Evolutionary conservation across 2,113 vertebrate genomes (phyloP).

Genomic region (Nibea albiflora): DNA sequence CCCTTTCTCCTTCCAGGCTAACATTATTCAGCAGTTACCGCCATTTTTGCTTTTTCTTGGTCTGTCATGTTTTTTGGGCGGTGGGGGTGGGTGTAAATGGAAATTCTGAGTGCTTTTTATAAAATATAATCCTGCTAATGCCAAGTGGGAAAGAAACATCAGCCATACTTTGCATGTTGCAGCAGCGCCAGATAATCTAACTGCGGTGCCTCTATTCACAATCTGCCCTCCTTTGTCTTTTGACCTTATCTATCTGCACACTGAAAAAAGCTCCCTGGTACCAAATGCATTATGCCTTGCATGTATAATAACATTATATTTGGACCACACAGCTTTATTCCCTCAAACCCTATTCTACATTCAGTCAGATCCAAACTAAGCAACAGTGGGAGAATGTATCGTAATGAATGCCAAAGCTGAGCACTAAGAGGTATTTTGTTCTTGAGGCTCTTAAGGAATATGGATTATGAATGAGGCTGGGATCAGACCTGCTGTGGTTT

Average conservation of each 20-base stretch:
- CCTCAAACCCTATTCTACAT: constrained; percentile 16
- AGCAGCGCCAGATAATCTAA: background rate
- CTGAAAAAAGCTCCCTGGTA: constrained; percentile 32
- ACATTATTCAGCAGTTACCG: background rate
- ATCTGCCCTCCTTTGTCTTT: constrained; percentile 23
- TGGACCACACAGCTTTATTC: constrained; percentile 39
- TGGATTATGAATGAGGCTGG: constrained; percentile 78
- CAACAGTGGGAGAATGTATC: constrained; percentile 56
- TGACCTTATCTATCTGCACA: constrained; percentile 33
- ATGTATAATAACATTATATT: constrained; percentile 50
- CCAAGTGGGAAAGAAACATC: background rate
- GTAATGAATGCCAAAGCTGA: constrained; percentile 74
- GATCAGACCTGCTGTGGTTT: constrained; percentile 79
- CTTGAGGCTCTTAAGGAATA: constrained; percentile 74
- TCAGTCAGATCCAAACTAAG: constrained; percentile 45
- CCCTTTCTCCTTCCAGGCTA: background rate
- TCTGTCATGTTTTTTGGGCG: background rate
- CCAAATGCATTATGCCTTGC: constrained; percentile 28
- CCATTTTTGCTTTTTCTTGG: background rate
- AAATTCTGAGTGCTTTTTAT: background rate
- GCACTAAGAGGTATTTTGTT: constrained; percentile 74
- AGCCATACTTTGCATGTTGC: constrained; percentile 9
- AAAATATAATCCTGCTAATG: background rate
- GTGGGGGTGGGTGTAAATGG: background rate
- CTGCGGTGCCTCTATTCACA: constrained; percentile 22